Percentiles rank a stretch among this genome's conserved stretches.
These are phyloP conservation scores for Hoplodrina ambigua DNA, from an alignment of 2,888 invertebrate genomes.

Conservation along the genomic window DNA sequence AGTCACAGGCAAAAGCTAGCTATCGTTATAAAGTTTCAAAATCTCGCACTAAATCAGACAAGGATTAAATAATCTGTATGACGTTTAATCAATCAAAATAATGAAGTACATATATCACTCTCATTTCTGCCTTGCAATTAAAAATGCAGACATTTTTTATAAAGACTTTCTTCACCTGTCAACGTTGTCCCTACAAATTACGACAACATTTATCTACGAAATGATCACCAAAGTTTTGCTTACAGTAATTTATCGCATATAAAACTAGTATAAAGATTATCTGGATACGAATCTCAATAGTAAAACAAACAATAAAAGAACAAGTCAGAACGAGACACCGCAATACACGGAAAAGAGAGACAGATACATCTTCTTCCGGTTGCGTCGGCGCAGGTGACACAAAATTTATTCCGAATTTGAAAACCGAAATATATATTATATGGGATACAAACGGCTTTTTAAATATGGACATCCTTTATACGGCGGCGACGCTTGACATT, in stretches of 20 bases:
- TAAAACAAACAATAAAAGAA: constrained; percentile 85
- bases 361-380: constrained; percentile 84
- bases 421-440: constrained; percentile 89
- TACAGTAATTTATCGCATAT: constrained; percentile 86
- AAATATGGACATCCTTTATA: constrained; percentile 89
- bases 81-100: background rate
- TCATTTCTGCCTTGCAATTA: constrained; percentile 23
- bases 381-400: constrained; percentile 89
- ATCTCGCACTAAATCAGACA: no score
- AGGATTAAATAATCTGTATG: no score
- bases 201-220: constrained; percentile 77
- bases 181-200: constrained; percentile 82
- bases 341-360: constrained; percentile 70
- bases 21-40: no score
- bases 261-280: constrained; percentile 88
- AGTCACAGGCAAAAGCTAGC: no score
- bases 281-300: constrained; percentile 83
- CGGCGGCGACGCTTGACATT: constrained; percentile 87
- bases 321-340: constrained; percentile 68
- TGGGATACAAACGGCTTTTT: constrained; percentile 89
- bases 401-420: constrained; percentile 90
- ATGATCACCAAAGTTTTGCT: constrained; percentile 79
- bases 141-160: constrained; percentile 47
- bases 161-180: constrained; percentile 81
- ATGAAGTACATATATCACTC: background rate